Base-by-base conservation (phyloP, 2,888 invertebrate species). In the Leptinotarsa juncta region DNA sequence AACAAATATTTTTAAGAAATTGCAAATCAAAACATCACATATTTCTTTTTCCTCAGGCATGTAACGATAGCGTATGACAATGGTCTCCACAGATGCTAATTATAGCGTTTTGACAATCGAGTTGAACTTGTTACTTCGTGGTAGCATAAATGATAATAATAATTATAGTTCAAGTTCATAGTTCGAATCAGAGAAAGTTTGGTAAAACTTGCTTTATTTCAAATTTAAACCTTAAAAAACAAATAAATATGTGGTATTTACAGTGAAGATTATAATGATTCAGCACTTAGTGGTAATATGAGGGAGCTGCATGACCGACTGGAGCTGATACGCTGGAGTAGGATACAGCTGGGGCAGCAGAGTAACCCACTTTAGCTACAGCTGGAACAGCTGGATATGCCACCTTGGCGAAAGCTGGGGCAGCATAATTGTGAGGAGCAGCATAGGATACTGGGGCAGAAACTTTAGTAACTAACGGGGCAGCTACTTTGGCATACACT, bases 401-500 rank as follows among this genome's bases (percentile, higher is more conserved):
- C n/a, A 74, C 76, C 18, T 78, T 89, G 42, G 78, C 79, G 32
- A n/a, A 26, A 68, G 68, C 26, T 23, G 68, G 68, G 0, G 74
- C 73, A 23, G 73, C 51, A 23, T 57, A 51, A 16, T 66, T 67
- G 62, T 86, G 49, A 69, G 75, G 72, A 32, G 74, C 72, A 55
- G 80, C 80, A 51, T 70, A 70, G 26, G 77, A 60, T 4, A 76
- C 74, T 26, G 77, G 72, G 62, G 71, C 73, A 42, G 57, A 5
- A 14, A 57, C 57, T 57, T 80, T 90, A 89, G 71, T 88, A 85
- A 80, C 89, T 3, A 74, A 90, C 2, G 86, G 82, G 23, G 83
- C 81, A 67, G 88, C 88, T 42, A 84, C 83, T 60, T 84, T 90
- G 69, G 84, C 85, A 16, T 60, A 89, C 1, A 74, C 90, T 2